Evolutionary conservation across 2,113 vertebrate genomes (phyloP), one percentile per base, ranked within the genome.

Genomic region (Rhynchopsitta pachyrhyncha): DNA sequence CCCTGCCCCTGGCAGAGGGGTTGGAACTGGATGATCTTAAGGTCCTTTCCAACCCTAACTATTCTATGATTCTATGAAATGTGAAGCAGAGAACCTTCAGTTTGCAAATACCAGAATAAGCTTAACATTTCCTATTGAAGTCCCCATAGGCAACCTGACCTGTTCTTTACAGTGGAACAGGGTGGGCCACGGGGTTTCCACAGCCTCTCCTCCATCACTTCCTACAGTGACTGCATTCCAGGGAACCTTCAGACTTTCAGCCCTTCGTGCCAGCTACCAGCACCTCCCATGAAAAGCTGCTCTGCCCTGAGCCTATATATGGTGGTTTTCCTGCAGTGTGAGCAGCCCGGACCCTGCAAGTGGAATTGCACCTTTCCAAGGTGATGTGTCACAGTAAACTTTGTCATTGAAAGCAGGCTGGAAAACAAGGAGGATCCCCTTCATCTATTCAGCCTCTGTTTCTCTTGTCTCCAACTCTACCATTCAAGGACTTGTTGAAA

Each of bases 131-230:
- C 44, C 22, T 23, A 14, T 1, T 47, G 42, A 60, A 73, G 49
- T 49, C 53, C 47, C 17, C 13, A 6, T 2, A 27, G 52, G 46
- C 33, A 67, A 47, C 37, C 52, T 18, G 11, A 74, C 57, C 49
- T 80, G 12, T 50, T 86, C 75, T 70, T 87, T 33, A 62, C 22
- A 31, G 28, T 14, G 28, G 24, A 85, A 88, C 16, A 73, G 57
- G 49, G 35, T 68, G 2, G 0, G 31, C 33, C 2, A 2, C 19
- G 35, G 31, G 4, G 17, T n/a, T 77, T 20, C 35, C 37, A 10
- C 0, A 0, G 35, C 25, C n/a, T n/a, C 17, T 82, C 14, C 27
- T 80, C 37, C 28, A 18, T 60, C n/a, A 16, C 27, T 74, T 76
- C 67, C 81, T 85, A 24, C 47, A 52, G 29, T 33, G n/a, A 50